These are phyloP conservation scores for Cynocephalus volans DNA, from an alignment of 2,113 vertebrate species.

Conservation along the genomic window DNA sequence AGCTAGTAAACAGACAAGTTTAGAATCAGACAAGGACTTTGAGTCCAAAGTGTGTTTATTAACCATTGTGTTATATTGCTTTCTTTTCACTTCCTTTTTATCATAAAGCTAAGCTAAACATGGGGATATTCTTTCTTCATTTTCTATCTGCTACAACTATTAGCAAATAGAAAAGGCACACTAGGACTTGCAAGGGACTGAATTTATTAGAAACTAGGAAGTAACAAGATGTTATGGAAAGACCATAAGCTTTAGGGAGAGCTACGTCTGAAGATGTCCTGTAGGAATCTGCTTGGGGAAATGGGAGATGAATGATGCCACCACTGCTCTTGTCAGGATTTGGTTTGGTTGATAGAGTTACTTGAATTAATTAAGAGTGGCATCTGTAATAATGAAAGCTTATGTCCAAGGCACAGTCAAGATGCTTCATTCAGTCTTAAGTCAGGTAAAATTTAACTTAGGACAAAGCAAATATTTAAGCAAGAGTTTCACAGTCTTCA, in stretches of 20 bases:
- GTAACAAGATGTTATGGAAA: not conserved
- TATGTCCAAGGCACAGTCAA: not conserved
- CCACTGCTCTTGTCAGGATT: not conserved
- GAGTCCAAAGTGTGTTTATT: not conserved
- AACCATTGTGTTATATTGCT: not conserved
- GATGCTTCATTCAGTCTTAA: not conserved
- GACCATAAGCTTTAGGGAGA: not conserved
- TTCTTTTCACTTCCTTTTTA: not conserved
- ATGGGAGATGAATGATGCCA: not conserved
- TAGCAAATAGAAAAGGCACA: not conserved
- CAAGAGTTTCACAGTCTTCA: not conserved
- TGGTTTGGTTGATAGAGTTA: not conserved
- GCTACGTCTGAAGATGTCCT: not conserved
- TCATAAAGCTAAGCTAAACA: not conserved
- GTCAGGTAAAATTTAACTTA: not conserved
- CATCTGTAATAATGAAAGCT: not conserved
- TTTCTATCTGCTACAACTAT: not conserved
- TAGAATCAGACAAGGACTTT: not conserved
- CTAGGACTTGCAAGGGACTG: not conserved
- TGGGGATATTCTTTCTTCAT: not conserved
- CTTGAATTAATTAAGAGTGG: not conserved
- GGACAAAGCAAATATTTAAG: not conserved
- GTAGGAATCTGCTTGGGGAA: not conserved
- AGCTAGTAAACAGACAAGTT: not conserved
- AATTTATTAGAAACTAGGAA: not conserved